Percentiles rank a stretch among this genome's conserved stretches.
phyloP scores from a whole-genome alignment of 2,888 invertebrate species.

The Trilocha varians region DNA sequence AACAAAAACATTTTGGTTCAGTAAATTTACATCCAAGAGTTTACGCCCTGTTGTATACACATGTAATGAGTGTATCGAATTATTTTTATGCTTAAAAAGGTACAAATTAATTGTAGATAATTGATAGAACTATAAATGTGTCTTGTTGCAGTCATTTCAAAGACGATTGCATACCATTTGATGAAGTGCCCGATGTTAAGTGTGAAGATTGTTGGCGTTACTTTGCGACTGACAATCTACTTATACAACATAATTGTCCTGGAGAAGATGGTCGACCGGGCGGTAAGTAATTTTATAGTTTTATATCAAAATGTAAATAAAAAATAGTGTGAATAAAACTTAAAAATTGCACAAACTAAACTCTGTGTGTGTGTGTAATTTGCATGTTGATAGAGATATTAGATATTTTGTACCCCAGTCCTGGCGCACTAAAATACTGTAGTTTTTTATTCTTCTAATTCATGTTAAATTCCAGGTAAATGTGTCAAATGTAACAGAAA shows the following conservation, averaged over 20 bases:
- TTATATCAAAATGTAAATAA: no score
- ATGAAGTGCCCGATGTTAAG: constrained; percentile 33
- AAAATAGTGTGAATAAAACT: no score
- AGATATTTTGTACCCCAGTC: not conserved
- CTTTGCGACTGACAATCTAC: constrained; percentile 30
- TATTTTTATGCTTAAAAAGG: no score
- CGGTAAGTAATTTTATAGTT: constrained; percentile 23
- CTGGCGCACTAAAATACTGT: not conserved
- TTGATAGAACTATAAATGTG: no score
- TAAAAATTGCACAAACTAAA: no score
- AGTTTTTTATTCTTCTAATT: not conserved
- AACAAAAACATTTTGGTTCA: no score
- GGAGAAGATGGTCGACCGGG: constrained; percentile 33
- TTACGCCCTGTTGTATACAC: no score
- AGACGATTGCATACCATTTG: constrained; percentile 23
- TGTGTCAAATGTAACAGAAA: constrained; percentile 31
- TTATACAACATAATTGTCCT: constrained; percentile 28
- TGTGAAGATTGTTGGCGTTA: constrained; percentile 33
- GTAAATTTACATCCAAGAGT: no score
- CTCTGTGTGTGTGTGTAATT: not conserved
- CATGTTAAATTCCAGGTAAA: constrained; percentile 28
- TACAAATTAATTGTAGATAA: no score
- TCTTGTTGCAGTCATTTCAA: constrained; percentile 28
- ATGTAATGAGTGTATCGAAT: no score
- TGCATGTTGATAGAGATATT: no score